Base-by-base conservation (phyloP, 2,888 invertebrate species). In the Tetramorium bicarinatum region DNA sequence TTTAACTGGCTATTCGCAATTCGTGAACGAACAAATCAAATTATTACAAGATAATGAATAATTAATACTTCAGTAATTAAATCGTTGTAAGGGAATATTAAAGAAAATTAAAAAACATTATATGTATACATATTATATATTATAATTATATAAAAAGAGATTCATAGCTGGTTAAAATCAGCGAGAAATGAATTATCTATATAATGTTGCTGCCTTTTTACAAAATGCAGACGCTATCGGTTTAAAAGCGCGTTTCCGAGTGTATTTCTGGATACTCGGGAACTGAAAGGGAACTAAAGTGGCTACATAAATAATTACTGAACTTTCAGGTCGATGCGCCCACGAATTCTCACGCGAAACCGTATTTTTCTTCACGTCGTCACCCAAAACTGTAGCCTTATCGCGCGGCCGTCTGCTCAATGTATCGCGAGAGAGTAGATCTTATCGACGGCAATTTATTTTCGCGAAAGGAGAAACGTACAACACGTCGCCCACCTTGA, bases 361-460 rank as follows among this genome's bases (percentile, higher is more conserved):
- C n/a, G 34, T 25, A 71, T 59, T 66, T 74, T 44, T 61, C 66
- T 41, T 34, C 29, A 11, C 56, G 67, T 64, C 64, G 69, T 61
- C 44, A 8, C 34, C 13, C 29, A 44, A 62, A 38, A 67, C 25
- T 41, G 47, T 59, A 21, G 61, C 44, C 41, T 81, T 83, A 83
- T 81, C 56, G 47, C 56, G 47, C 66, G 21, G 47, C 21, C 21
- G 59, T 56, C 52, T 61, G 62, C 44, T 64, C 74, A 56, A 64
- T 80, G 85, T 75, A 80, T 69, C 69, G 75, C 41, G 62, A 77
- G 52, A 59, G 34, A 79, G 54, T 54, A 54, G 85, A 85, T 85
- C 49, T 44, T 83, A 86, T 86, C 86, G 59, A 49, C 15, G 41
- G 59, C 82, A 85, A 86, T 86, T 85, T 86, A 85, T 86, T 82